Conservation (phyloP, 2,113 vertebrate genomes). For the Isurus oxyrinchus region DNA sequence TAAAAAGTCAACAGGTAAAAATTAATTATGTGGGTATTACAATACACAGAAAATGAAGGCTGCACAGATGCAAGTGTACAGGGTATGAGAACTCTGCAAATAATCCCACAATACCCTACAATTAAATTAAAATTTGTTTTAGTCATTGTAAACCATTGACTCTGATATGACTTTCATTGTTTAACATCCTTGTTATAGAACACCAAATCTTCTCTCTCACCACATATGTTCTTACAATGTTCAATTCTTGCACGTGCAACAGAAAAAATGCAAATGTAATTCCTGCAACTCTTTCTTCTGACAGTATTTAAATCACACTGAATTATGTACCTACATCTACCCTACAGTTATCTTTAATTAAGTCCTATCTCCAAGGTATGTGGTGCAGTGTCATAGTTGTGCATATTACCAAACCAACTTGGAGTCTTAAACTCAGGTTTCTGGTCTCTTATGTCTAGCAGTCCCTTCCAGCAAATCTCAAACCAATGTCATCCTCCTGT, state of each 20-base stretch:
- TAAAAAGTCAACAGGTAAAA: background rate
- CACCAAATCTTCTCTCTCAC: background rate
- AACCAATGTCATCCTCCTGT: background rate
- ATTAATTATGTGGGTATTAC: background rate
- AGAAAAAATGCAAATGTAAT: background rate
- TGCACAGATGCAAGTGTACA: background rate
- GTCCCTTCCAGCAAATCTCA: background rate
- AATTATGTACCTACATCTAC: background rate
- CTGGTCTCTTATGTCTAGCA: background rate
- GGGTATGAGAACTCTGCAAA: background rate
- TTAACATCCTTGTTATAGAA: background rate
- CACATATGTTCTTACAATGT: background rate
- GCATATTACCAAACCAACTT: background rate
- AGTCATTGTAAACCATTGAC: background rate
- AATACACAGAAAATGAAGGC: background rate
- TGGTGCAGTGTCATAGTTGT: background rate
- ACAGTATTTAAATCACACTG: background rate
- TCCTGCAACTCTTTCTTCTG: background rate
- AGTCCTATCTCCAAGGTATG: background rate
- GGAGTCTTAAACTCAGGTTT: background rate
- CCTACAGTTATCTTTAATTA: background rate
- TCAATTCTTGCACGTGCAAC: background rate
- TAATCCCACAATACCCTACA: background rate
- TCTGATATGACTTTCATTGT: background rate
- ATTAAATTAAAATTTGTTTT: background rate